Evolutionary conservation across 2,888 invertebrate genomes (phyloP), one percentile per base, ranked within the genome.

Genomic region (Nomada lathburiana): DNA sequence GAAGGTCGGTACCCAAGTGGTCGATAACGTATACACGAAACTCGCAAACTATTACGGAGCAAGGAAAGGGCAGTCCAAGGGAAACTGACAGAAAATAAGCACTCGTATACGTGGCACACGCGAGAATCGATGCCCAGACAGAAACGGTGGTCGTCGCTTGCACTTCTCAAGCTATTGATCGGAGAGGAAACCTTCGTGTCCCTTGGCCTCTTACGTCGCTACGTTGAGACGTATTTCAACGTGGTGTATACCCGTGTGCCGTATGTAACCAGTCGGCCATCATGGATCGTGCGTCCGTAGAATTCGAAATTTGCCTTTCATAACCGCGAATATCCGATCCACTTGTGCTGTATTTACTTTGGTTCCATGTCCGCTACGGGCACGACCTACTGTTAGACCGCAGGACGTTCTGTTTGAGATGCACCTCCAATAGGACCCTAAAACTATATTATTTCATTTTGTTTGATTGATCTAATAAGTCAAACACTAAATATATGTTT

Each of bases 121-220:
- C 57, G 76, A 86, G 86, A 87, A 90, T 91, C 89, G 90, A 90
- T 91, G 88, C 89, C 84, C 88, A 89, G 88, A 88, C 89, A 89
- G 87, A 71, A 70, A 71, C 73, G 82, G 82, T 89, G 87, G 89
- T 87, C 86, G 89, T 83, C 83, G 86, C 86, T 86, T 87, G 75
- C 76, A 89, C 84, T 87, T 89, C 88, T 89, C 86, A 85, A 86
- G 85, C 87, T 90, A 91, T 91, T 88, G 91, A 91, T 91, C 90
- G 89, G 53, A 63, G 72, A 73, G 71, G 80, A 63, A 71, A 72
- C 64, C 71, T 13, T 65, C 59, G 60, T 72, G 80, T 73, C 59
- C 80, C 76, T 75, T 64, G 26, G 50, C 68, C 77, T 74, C 70
- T 87, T 83, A 68, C 36, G 64, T 57, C 42, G 42, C 52, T 50